Evolutionary conservation across 2,113 vertebrate genomes (phyloP), one percentile per base, ranked within the genome.

Genomic region (Vulpes vulpes): DNA sequence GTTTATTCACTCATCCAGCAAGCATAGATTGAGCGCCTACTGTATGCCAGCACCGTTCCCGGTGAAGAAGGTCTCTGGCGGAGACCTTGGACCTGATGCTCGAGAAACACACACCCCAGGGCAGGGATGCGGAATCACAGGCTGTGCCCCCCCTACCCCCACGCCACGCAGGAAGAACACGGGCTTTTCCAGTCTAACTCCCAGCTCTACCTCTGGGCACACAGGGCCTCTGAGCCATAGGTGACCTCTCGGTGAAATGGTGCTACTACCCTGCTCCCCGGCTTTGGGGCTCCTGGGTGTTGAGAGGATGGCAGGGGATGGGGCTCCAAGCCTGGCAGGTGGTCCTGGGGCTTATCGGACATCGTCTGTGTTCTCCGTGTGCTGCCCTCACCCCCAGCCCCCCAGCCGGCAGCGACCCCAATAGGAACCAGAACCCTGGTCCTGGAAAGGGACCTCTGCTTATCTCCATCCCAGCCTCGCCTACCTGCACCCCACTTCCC

Each of bases 151-250:
- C 5, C 43, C 43, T n/a, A n/a, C n/a, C n/a, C n/a, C n/a, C n/a
- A n/a, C n/a, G n/a, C 30, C 0, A 2, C 0, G 59, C 30, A 10
- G 53, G 35, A 65, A 20, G 43, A 3, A 11, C 8, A 2, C 0
- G 1, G 11, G 53, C 49, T 51, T 10, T 23, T 53, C 9, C 7
- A 23, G 85, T 17, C 59, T 85, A 8, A 4, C 43, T 55, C 51
- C 60, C 20, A 17, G 73, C 90, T 35, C 57, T 8, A 20, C 43
- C 43, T 88, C 23, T 8, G n/a, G 30, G 19, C 15, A 38, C 5
- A 60, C 1, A 15, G 38, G 23, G 11, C 27, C 5, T 27, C 69
- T 0, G 16, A 74, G 87, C 30, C 12, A 14, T 43, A 11, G 35
- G 12, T 32, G 38, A 53, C 67, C 35, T n/a, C 11, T 30, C 32